Conservation (phyloP, 2,113 vertebrate species). For the Capreolus pygargus region DNA sequence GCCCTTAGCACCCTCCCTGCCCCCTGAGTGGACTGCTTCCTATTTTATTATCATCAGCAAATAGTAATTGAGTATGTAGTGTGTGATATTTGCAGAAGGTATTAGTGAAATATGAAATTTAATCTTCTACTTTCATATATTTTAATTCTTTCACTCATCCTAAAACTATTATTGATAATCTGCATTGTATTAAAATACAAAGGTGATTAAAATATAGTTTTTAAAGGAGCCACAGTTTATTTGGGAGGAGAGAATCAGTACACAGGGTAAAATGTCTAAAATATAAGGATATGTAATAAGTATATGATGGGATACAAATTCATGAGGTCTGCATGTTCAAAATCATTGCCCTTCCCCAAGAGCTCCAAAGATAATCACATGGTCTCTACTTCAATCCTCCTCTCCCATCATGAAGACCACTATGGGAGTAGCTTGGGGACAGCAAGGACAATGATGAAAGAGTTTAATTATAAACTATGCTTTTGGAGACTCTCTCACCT, state of each 20-base stretch:
- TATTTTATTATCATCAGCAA: slow-evolving; percentile 29
- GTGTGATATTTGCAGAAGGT: slow-evolving; percentile 49
- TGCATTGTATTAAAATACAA: background rate
- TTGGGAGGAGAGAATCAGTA: slow-evolving; percentile 3
- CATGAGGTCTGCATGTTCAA: background rate
- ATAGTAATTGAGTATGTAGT: background rate
- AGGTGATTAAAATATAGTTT: slow-evolving; percentile 29
- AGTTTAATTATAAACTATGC: background rate
- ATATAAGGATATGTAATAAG: background rate
- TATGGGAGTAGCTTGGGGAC: background rate
- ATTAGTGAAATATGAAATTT: slow-evolving; percentile 50
- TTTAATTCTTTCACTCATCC: slow-evolving; percentile 41
- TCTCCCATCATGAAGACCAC: background rate
- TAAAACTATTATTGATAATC: background rate
- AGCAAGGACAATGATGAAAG: background rate
- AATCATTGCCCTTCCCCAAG: background rate
- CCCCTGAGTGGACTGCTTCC: background rate
- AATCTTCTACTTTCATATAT: slow-evolving; percentile 42
- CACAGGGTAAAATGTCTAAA: background rate
- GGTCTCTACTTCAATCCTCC: background rate
- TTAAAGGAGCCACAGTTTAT: slow-evolving; percentile 15
- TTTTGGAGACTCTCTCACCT: background rate
- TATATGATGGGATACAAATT: background rate
- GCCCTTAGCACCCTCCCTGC: background rate
- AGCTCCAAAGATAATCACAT: background rate